Evolutionary conservation across 2,888 invertebrate species (phyloP).

Genomic region (Eupithecia pulchellata): DNA sequence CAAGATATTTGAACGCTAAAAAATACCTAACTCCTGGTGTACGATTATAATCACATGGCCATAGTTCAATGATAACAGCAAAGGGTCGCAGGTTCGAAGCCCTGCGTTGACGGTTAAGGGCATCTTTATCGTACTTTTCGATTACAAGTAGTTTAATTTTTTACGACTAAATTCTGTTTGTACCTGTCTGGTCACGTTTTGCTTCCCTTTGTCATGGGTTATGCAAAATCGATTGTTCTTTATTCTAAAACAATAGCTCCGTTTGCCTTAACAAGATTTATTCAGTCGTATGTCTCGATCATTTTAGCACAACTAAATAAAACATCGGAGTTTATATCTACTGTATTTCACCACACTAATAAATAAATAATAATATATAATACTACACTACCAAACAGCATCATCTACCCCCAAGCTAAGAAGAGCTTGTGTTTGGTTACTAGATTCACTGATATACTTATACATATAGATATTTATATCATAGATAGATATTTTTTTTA

Average conservation of each 20-base stretch:
- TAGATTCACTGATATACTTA: too few species aligned
- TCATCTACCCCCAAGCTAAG: too few species aligned
- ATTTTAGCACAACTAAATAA: neutral
- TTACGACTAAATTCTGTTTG: neutral
- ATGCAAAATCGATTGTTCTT: neutral
- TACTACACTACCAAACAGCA: too few species aligned
- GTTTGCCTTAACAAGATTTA: neutral
- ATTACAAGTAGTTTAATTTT: neutral
- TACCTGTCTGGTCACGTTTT: neutral
- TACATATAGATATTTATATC: too few species aligned
- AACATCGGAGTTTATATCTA: neutral
- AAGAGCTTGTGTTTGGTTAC: too few species aligned
- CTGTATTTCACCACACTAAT: neutral
- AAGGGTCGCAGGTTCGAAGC: slow-evolving; percentile 53
- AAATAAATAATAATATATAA: too few species aligned
- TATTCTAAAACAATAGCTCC: neutral
- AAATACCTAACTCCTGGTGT: too few species aligned
- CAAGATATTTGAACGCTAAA: neutral
- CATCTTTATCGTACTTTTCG: slow-evolving; percentile 24
- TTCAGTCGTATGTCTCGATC: neutral
- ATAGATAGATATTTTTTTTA: too few species aligned
- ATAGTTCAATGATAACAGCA: slow-evolving; percentile 55
- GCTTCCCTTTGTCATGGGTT: neutral
- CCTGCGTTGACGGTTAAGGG: slow-evolving; percentile 49
- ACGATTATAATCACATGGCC: slow-evolving; percentile 39